These are phyloP conservation scores for Euzophera pinguis DNA, from an alignment of 2,888 invertebrate genomes.

Conservation along the genomic window DNA sequence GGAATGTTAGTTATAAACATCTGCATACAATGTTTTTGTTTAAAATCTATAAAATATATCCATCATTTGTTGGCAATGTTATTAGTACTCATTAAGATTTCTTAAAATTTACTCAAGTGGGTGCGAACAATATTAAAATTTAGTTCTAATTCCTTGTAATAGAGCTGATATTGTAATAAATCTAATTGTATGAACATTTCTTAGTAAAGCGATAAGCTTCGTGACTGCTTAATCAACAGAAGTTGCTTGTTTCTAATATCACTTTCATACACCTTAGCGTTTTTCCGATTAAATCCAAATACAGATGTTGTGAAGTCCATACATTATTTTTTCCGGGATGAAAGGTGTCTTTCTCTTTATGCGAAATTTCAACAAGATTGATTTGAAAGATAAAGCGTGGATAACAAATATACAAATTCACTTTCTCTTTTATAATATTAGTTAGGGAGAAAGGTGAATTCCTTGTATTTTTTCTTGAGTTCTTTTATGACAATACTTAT, in stretches of 20 bases:
- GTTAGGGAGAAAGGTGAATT: too few relatives aligned
- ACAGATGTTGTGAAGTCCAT: too few relatives aligned
- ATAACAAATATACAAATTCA: too few relatives aligned
- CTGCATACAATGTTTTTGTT: background rate
- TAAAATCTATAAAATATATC: background rate
- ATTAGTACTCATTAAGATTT: background rate
- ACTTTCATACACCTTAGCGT: background rate
- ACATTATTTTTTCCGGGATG: too few relatives aligned
- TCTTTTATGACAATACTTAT: too few relatives aligned
- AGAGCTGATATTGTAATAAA: background rate
- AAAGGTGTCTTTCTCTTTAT: too few relatives aligned
- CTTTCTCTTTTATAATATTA: too few relatives aligned
- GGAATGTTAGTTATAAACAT: too few relatives aligned
- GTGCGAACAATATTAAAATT: background rate
- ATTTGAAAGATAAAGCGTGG: too few relatives aligned
- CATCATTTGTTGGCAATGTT: background rate
- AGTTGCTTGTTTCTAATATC: background rate
- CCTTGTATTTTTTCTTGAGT: too few relatives aligned
- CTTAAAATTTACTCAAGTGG: background rate
- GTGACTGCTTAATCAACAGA: background rate
- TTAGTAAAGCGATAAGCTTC: constrained; percentile 1
- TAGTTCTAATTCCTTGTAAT: background rate
- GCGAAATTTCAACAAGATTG: too few relatives aligned
- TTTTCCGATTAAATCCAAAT: too few relatives aligned
- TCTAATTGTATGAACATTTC: background rate